These are phyloP conservation scores for Drosophila melanogaster DNA, from an alignment of 1,140 invertebrate genomes.

Conservation along the genomic window Release_6_plus_ISO1_MT NT_033777.3:12953001-12953500, in stretches of 20 bases:
- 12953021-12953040: neutral
- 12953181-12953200: conserved; percentile 80
- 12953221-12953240: conserved; percentile 71
- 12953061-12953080: too few relatives aligned
- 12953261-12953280: conserved; percentile 1
- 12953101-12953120: neutral
- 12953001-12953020: neutral
- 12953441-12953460: conserved; percentile 67
- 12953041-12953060: too few relatives aligned
- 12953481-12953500: conserved; percentile 77
- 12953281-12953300: neutral
- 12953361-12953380: conserved; percentile 67
- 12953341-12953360: conserved; percentile 74
- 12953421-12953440: conserved; percentile 73
- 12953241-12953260: conserved; percentile 79
- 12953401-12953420: conserved; percentile 31
- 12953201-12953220: conserved; percentile 38
- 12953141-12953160: conserved; percentile 51
- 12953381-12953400: conserved; percentile 51
- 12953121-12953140: conserved; percentile 5
- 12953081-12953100: neutral
- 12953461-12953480: conserved; percentile 82
- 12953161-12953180: conserved; percentile 76
- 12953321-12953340: conserved; percentile 69
- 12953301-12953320: conserved; percentile 44